phyloP scores from a whole-genome alignment of 53 echinoderm and acorn worm genomes.

The Temnopleurus reevesii region DNA sequence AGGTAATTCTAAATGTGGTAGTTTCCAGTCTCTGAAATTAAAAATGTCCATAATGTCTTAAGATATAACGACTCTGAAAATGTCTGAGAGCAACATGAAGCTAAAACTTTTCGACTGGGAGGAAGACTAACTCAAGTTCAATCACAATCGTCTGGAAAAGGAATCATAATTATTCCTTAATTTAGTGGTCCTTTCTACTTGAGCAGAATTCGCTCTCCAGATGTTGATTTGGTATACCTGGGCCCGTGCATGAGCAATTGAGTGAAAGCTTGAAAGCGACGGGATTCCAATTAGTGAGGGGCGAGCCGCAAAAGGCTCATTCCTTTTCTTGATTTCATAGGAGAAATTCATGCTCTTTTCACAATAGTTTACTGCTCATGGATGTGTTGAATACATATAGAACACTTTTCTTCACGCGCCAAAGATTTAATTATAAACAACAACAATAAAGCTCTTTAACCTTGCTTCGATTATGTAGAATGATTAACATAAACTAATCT shows the following conservation, averaged over 20 bases:
- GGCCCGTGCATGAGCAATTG: neutral
- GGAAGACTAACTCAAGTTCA: constrained; percentile 3
- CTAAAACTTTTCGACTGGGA: neutral
- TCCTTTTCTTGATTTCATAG: neutral
- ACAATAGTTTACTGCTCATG: no score
- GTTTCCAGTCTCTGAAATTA: no score
- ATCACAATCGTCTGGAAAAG: constrained; percentile 22
- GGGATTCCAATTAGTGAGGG: constrained; percentile 20
- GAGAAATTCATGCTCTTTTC: no score
- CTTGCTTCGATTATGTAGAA: no score
- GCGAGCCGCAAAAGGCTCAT: neutral
- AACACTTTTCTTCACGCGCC: neutral
- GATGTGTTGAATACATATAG: no score
- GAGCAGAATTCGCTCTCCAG: neutral
- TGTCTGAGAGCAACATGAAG: neutral
- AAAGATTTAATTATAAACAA: neutral
- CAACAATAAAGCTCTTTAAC: neutral
- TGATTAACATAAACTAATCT: no score
- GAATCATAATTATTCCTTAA: constrained; percentile 30
- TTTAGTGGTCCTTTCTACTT: constrained; percentile 3
- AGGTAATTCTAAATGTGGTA: no score
- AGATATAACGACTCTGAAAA: neutral
- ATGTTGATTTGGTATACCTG: neutral
- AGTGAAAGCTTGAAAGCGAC: neutral
- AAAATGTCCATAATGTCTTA: neutral